A percentile compares a stretch with the other conserved stretches of the same genome.
These are phyloP conservation scores for Ommatoiulus sabulosus DNA, from an alignment of 2,888 invertebrate species.

Conservation along the genomic window DNA sequence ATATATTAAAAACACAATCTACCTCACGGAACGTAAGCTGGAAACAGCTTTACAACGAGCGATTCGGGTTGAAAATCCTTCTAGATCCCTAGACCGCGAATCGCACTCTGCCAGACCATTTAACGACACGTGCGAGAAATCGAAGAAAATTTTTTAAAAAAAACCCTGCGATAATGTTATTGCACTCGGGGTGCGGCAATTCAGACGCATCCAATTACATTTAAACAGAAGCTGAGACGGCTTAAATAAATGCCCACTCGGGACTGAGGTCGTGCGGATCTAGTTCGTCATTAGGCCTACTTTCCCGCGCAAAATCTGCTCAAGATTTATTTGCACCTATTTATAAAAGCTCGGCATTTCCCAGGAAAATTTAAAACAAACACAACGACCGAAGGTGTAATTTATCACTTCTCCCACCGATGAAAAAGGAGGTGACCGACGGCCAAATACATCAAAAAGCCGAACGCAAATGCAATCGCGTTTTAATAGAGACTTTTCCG, in stretches of 20 bases:
- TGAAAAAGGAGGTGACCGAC: not conserved
- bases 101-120: not conserved
- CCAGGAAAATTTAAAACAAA: conserved; percentile 30
- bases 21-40: no score
- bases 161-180: not conserved
- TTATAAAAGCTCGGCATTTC: not conserved
- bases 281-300: conserved; percentile 9
- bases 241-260: conserved; percentile 36
- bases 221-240: not conserved
- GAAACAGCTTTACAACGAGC: no score
- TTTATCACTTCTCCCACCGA: not conserved
- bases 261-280: not conserved
- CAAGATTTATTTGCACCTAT: not conserved
- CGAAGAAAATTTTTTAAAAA: not conserved
- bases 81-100: no score
- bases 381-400: not conserved
- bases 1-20: no score
- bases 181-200: not conserved
- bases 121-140: conserved; percentile 3
- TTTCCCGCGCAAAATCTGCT: not conserved
- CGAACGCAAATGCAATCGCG: conserved; percentile 3
- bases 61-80: no score
- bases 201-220: conserved; percentile 31
- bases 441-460: conserved; percentile 3
- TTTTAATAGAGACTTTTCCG: not conserved